Conservation (phyloP, 2,797 vertebrate species). For the Eulemur albifrons region DNA sequence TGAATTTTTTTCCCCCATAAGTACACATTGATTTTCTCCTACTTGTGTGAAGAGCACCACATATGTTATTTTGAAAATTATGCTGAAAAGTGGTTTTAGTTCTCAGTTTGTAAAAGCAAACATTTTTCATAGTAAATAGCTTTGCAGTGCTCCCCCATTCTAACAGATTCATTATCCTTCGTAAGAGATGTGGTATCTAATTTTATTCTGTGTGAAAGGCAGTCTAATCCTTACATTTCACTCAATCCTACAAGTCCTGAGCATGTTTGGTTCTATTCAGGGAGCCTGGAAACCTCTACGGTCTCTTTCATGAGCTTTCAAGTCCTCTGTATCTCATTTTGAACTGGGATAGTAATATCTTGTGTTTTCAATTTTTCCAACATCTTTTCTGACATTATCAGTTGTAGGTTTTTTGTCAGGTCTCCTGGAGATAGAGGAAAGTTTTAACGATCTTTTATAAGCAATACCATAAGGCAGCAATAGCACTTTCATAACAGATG, state of each 20-base stretch:
- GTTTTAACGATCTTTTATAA: neutral
- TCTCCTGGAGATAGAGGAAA: neutral
- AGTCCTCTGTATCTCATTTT: neutral
- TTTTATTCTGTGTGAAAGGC: conserved; percentile 14
- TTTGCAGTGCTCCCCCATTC: neutral
- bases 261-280: neutral
- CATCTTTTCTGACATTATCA: neutral
- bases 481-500: neutral
- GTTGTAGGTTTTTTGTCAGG: neutral
- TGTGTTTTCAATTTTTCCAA: neutral
- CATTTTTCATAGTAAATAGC: conserved; percentile 11
- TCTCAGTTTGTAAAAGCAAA: conserved; percentile 7
- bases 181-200: neutral
- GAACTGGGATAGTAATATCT: neutral
- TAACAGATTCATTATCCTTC: neutral
- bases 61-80: conserved; percentile 41
- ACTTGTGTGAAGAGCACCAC: neutral
- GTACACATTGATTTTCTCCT: conserved; percentile 14
- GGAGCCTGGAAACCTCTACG: neutral
- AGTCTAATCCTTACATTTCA: neutral
- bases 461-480: neutral
- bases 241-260: neutral
- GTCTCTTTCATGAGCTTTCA: neutral
- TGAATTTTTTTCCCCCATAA: neutral
- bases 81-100: neutral